phyloP scores from a whole-genome alignment of 2,797 vertebrate species.

The Darevskia nairensis region DNA sequence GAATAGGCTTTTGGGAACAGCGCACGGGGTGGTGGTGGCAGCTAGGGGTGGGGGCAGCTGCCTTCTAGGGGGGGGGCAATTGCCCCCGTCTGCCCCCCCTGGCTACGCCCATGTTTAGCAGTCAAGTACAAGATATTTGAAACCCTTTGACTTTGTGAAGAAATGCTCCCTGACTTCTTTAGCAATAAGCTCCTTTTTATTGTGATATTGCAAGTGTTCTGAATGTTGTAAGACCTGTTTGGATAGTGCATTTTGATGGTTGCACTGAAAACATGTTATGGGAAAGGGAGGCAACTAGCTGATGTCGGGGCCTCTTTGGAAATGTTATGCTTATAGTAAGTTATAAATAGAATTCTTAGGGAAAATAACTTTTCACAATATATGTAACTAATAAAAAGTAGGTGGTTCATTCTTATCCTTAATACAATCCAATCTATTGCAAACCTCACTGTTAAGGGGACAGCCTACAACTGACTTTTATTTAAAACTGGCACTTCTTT shows the following conservation, averaged over 20 bases:
- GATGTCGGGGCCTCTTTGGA: neutral
- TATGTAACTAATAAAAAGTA: neutral
- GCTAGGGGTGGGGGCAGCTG: too few species aligned
- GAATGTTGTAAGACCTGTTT: slow-evolving; percentile 31
- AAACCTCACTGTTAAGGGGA: neutral
- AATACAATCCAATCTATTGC: neutral
- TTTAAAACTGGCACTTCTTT: neutral
- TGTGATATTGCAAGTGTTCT: slow-evolving; percentile 7
- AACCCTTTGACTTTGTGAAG: neutral
- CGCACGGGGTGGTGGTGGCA: too few species aligned
- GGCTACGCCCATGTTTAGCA: too few species aligned
- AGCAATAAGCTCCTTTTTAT: slow-evolving; percentile 30
- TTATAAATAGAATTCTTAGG: neutral
- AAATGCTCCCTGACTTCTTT: slow-evolving; percentile 9
- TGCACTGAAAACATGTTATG: neutral
- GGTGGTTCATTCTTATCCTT: neutral
- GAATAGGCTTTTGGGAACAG: too few species aligned
- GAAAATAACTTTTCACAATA: neutral
- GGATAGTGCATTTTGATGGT: neutral
- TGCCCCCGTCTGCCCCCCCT: too few species aligned
- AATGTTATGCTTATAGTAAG: neutral
- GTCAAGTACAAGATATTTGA: neutral
- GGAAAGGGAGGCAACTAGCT: slow-evolving; percentile 24
- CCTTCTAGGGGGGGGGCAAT: too few species aligned
- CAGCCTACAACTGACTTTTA: neutral